Evolutionary conservation across 1,140 invertebrate genomes (phyloP).

Genomic region (Caenorhabditis brenneri): DNA sequence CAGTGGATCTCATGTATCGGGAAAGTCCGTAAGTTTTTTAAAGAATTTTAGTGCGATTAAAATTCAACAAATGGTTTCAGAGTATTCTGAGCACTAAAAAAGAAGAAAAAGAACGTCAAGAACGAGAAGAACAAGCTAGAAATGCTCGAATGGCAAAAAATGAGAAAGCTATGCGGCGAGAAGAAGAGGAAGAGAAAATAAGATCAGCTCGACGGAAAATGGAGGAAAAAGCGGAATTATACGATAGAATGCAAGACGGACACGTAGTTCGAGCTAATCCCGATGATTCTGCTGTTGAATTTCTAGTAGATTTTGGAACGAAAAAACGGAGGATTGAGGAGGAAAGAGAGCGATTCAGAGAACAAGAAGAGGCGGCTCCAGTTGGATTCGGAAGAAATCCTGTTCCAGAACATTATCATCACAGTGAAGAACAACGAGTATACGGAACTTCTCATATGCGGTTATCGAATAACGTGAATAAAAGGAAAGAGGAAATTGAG

Average conservation of each 20-base stretch:
- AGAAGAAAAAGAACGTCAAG: conserved; percentile 40
- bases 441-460: conserved; percentile 51
- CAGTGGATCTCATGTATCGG: not conserved
- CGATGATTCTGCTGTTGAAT: conserved; percentile 42
- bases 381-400: conserved; percentile 15
- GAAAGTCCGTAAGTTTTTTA: conserved; percentile 34
- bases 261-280: conserved; percentile 6
- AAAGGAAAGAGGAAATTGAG: conserved; percentile 34
- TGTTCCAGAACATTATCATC: conserved; percentile 34
- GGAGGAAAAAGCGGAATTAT: conserved; percentile 41
- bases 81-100: conserved; percentile 43
- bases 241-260: conserved; percentile 42
- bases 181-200: conserved; percentile 35
- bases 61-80: conserved; percentile 6
- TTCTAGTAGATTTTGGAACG: conserved; percentile 45
- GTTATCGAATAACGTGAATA: conserved; percentile 35
- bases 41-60: not conserved
- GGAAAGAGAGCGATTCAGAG: not conserved
- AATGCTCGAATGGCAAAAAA: not conserved
- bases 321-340: conserved; percentile 15
- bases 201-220: conserved; percentile 4
- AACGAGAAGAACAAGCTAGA: not conserved
- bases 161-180: not conserved
- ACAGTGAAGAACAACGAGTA: conserved; percentile 49
- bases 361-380: conserved; percentile 27